Conservation (phyloP, 2,113 vertebrate genomes). For the Lanius ludovicianus region DNA sequence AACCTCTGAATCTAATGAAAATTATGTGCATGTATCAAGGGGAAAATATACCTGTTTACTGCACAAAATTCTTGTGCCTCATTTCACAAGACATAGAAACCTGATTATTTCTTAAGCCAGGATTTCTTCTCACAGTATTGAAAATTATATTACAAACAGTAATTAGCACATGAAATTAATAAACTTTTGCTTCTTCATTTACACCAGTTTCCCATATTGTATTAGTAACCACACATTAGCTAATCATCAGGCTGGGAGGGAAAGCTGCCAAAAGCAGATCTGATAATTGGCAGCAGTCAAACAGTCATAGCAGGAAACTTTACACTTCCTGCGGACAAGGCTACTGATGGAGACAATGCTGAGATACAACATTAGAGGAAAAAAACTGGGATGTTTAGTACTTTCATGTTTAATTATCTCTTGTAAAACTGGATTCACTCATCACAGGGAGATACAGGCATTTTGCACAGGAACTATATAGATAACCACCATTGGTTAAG, state of each 20-base stretch:
- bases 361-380: neutral
- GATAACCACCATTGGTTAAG: neutral
- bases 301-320: constrained; percentile 67
- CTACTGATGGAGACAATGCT: constrained; percentile 34
- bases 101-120: constrained; percentile 13
- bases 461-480: neutral
- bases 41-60: neutral
- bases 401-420: constrained; percentile 8
- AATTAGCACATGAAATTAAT: constrained; percentile 58
- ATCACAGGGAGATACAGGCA: neutral
- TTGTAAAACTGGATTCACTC: neutral
- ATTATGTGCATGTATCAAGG: neutral
- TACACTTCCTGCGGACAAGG: constrained; percentile 50
- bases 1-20: constrained; percentile 6
- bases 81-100: constrained; percentile 9
- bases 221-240: constrained; percentile 54
- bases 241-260: constrained; percentile 60
- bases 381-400: neutral
- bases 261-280: constrained; percentile 61
- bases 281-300: constrained; percentile 64
- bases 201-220: constrained; percentile 52
- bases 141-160: constrained; percentile 49
- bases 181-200: constrained; percentile 45
- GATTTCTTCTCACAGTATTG: constrained; percentile 23
- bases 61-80: constrained; percentile 12